A percentile compares a stretch with the other conserved stretches of the same genome.
Conservation (phyloP, 1,140 invertebrate species). For the Plodia interpunctella region DNA sequence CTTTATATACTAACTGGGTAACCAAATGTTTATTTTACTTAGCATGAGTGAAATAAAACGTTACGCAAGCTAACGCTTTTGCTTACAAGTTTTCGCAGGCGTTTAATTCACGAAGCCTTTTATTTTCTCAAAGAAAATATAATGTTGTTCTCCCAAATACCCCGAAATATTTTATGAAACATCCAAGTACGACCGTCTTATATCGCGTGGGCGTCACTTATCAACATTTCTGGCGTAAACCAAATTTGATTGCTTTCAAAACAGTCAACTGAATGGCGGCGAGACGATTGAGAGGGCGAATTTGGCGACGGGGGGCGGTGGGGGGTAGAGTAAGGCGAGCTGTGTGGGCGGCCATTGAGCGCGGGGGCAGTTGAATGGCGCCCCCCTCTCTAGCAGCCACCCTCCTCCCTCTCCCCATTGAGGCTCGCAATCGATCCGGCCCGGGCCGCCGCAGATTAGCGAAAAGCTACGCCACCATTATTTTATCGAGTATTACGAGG, state of each 20-base stretch:
- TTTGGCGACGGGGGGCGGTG: conserved; percentile 38
- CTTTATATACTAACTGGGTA: no score
- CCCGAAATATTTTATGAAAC: no score
- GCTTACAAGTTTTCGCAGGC: no score
- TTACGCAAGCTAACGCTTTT: no score
- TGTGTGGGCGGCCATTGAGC: conserved; percentile 69
- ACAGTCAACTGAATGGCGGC: conserved; percentile 54
- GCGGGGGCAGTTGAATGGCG: conserved; percentile 68
- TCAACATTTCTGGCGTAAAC: conserved; percentile 18
- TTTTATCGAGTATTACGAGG: neutral
- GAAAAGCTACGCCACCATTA: conserved; percentile 5
- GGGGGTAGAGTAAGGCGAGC: conserved; percentile 20
- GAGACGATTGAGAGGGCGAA: conserved; percentile 56
- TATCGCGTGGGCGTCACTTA: conserved; percentile 15
- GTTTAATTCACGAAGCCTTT: no score
- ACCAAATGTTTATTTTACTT: no score
- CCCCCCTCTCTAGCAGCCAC: conserved; percentile 25
- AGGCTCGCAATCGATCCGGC: conserved; percentile 48
- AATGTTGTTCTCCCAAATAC: no score
- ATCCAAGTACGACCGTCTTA: no score
- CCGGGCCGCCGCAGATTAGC: conserved; percentile 18
- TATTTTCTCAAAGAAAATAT: no score
- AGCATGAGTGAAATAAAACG: no score
- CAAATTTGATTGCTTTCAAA: conserved; percentile 56
- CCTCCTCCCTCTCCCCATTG: conserved; percentile 50